phyloP scores from a whole-genome alignment of 2,113 vertebrate species.

The Ascaphus truei region DNA sequence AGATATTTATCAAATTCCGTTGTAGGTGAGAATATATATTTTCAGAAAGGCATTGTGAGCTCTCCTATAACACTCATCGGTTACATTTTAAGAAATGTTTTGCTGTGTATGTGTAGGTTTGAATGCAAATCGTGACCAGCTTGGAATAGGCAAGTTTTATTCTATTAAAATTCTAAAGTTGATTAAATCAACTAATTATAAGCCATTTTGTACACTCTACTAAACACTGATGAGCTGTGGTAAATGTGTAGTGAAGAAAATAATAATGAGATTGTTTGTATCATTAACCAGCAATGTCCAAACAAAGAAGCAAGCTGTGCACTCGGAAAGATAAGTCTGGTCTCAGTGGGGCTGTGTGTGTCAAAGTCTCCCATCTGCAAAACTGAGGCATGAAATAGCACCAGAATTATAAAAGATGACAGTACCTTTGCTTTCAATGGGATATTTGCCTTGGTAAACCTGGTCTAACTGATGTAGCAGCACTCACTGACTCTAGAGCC shows the following conservation, averaged over 20 bases:
- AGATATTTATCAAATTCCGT: too few species aligned
- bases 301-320: not conserved
- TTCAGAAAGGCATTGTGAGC: too few species aligned
- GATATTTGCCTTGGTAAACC: too few species aligned
- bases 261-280: conserved; percentile 23
- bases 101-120: not conserved
- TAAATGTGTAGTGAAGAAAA: conserved; percentile 9
- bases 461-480: too few species aligned
- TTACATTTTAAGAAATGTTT: not conserved
- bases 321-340: not conserved
- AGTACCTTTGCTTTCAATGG: too few species aligned
- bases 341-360: not conserved
- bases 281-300: conserved; percentile 15
- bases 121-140: not conserved
- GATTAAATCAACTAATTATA: conserved; percentile 32
- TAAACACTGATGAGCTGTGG: conserved; percentile 23
- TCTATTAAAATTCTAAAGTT: conserved; percentile 11
- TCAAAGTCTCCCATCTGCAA: not conserved
- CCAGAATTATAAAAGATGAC: conserved; percentile 1
- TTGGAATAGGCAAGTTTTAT: not conserved
- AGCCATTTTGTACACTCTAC: conserved; percentile 8
- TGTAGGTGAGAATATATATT: too few species aligned
- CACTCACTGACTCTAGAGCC: too few species aligned
- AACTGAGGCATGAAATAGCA: not conserved
- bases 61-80: not conserved